phyloP scores from a whole-genome alignment of 2,113 vertebrate species.

The Rhea pennata region DNA sequence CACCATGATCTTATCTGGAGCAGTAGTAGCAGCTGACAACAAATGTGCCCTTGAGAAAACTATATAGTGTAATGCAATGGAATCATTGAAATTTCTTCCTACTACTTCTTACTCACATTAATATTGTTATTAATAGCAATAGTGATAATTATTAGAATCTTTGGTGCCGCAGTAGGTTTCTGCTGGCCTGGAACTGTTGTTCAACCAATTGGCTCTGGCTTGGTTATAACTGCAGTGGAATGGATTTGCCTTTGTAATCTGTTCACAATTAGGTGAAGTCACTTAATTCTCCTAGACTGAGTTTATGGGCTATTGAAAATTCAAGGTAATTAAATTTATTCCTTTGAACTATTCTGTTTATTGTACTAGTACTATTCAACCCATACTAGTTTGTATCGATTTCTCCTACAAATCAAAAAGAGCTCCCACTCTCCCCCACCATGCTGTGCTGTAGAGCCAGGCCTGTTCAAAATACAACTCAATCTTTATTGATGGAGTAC shows the following conservation, averaged over 20 bases:
- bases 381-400: neutral
- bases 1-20: conserved; percentile 69
- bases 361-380: neutral
- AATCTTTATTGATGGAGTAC: neutral
- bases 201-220: conserved; percentile 21
- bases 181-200: conserved; percentile 29
- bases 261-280: neutral
- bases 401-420: neutral
- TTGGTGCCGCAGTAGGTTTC: conserved; percentile 33
- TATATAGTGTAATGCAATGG: neutral
- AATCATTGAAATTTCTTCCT: conserved; percentile 1
- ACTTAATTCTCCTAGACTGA: neutral
- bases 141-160: conserved; percentile 19
- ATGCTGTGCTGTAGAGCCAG: neutral
- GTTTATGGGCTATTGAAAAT: conserved; percentile 43
- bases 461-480: neutral
- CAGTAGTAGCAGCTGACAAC: conserved; percentile 67
- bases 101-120: neutral
- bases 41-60: conserved; percentile 76
- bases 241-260: conserved; percentile 4
- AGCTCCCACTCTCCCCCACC: neutral
- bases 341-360: conserved; percentile 20
- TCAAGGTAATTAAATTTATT: conserved; percentile 30
- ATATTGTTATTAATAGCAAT: conserved; percentile 35
- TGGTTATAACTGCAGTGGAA: neutral